These are phyloP conservation scores for Morpho deidamia DNA, from an alignment of 2,888 invertebrate species.

Conservation along the genomic window DNA sequence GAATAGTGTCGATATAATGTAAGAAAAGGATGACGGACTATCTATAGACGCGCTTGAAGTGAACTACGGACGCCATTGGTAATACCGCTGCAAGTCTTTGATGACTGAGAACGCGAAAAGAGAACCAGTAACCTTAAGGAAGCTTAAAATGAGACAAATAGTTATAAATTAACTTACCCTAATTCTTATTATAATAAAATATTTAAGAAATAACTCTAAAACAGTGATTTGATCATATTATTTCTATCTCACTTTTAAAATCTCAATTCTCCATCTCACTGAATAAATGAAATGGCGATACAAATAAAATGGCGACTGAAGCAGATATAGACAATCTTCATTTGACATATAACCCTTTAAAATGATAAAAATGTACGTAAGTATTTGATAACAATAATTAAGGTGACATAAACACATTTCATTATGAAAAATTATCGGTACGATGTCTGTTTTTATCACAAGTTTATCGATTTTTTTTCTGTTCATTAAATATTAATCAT, in stretches of 20 bases:
- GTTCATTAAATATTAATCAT: no score
- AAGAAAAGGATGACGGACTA: constrained; percentile 78
- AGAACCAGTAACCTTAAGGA: not conserved
- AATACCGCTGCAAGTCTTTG: constrained; percentile 27
- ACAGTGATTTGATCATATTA: constrained; percentile 44
- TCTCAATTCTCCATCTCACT: constrained; percentile 71
- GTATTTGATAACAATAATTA: no score
- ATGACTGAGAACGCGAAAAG: constrained; percentile 7
- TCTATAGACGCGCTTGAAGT: constrained; percentile 64
- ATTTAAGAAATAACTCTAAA: constrained; percentile 20
- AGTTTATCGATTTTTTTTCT: no score
- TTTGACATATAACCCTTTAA: not conserved
- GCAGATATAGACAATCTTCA: constrained; percentile 10
- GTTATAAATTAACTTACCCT: constrained; percentile 32
- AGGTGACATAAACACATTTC: no score
- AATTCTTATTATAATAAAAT: constrained; percentile 15
- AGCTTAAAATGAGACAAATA: not conserved
- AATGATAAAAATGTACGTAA: not conserved
- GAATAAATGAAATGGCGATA: constrained; percentile 78
- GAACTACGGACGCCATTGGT: constrained; percentile 72
- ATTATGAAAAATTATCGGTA: no score
- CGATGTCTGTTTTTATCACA: no score
- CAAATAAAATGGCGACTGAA: constrained; percentile 65
- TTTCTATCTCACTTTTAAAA: constrained; percentile 75
- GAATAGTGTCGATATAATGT: constrained; percentile 69